Conservation (phyloP, 2,113 vertebrate species). For the Sakesphorus luctuosus region DNA sequence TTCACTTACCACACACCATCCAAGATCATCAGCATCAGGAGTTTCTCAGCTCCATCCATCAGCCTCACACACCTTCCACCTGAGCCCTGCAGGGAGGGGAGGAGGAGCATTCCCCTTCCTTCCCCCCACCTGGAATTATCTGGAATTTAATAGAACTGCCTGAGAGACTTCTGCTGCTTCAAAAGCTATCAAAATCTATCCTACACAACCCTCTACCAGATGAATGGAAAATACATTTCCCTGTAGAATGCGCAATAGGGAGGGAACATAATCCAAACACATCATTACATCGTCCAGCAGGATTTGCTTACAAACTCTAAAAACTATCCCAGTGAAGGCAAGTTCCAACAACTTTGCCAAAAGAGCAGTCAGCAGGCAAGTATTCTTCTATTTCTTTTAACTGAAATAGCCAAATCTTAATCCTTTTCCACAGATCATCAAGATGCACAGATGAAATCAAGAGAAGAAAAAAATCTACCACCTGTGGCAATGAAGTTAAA, state of each 20-base stretch:
- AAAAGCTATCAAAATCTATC: neutral
- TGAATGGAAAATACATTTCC: constrained; percentile 1
- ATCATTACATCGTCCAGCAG: neutral
- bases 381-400: neutral
- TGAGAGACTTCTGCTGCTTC: neutral
- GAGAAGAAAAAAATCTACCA: neutral
- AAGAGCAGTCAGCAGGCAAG: neutral
- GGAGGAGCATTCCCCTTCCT: neutral
- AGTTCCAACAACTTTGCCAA: neutral
- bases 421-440: neutral
- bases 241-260: neutral
- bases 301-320: neutral
- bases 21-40: neutral
- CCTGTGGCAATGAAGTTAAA: neutral
- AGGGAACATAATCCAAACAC: constrained; percentile 4
- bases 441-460: neutral
- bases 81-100: neutral
- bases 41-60: neutral
- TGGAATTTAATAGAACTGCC: neutral
- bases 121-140: neutral
- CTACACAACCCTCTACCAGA: neutral
- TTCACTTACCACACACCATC: neutral
- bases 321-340: neutral
- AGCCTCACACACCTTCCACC: neutral
- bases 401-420: neutral